These are phyloP conservation scores for Syrrhaptes paradoxus DNA, from an alignment of 2,113 vertebrate species.

Conservation along the genomic window DNA sequence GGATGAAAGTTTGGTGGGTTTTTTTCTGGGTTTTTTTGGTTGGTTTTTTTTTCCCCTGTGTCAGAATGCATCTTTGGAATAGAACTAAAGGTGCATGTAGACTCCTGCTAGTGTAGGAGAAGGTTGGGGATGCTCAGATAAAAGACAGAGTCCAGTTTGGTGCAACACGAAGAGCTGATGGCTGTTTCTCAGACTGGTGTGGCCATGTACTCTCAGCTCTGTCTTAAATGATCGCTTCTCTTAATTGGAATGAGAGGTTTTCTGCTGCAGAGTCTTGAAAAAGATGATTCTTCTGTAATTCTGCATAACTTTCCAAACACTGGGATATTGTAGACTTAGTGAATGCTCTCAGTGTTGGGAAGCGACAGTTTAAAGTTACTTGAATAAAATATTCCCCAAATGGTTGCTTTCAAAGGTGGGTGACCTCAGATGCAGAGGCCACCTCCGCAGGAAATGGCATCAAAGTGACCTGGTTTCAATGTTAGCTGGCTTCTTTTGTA, in stretches of 20 bases:
- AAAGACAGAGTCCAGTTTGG: background rate
- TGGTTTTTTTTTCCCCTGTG: background rate
- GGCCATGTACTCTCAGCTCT: background rate
- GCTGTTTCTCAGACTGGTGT: background rate
- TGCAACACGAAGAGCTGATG: background rate
- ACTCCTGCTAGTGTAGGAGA: background rate
- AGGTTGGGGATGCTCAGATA: background rate
- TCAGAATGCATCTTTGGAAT: background rate
- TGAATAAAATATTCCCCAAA: background rate
- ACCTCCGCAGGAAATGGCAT: background rate
- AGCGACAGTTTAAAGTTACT: background rate
- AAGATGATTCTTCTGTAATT: background rate
- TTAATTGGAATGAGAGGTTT: background rate
- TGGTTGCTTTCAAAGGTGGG: background rate
- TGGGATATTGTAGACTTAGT: background rate
- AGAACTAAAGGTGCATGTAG: background rate
- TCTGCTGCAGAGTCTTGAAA: background rate
- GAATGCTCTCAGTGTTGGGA: background rate
- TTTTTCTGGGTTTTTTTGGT: background rate
- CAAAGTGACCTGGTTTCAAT: background rate
- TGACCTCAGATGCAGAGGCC: background rate
- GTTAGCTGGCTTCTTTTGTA: conserved; percentile 42
- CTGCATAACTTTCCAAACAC: background rate
- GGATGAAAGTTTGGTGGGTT: too few relatives aligned
- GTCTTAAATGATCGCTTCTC: background rate